Evolutionary conservation across 1,140 invertebrate genomes (phyloP).

Genomic region (Cecropterus lyciades): DNA sequence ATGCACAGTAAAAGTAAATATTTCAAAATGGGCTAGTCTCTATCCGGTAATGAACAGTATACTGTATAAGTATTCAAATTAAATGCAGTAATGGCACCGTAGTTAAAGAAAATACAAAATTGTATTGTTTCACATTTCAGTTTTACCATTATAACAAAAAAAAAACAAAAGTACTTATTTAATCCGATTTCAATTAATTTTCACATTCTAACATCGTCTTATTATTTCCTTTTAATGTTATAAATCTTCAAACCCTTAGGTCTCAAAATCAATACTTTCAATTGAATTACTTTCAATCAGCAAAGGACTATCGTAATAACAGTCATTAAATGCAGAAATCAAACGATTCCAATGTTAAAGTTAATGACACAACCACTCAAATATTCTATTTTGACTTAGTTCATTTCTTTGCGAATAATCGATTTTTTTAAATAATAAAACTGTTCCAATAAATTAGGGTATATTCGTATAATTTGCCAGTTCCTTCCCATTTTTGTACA

Average conservation of each 20-base stretch:
- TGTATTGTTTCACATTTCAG: background rate
- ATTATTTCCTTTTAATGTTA: too few relatives aligned
- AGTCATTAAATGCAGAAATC: background rate
- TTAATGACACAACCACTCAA: constrained; percentile 9
- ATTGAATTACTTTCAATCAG: background rate
- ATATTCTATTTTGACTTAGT: background rate
- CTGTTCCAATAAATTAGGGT: constrained; percentile 53
- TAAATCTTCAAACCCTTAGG: too few relatives aligned
- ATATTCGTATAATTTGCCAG: constrained; percentile 67
- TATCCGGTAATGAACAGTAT: constrained; percentile 16
- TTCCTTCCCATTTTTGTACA: constrained; percentile 72
- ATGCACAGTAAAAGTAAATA: constrained; percentile 43
- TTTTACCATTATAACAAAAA: background rate
- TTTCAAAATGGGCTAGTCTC: constrained; percentile 20
- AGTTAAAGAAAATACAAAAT: background rate
- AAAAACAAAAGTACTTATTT: too few relatives aligned
- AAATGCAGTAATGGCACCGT: background rate
- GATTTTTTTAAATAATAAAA: background rate
- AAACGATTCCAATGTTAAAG: background rate
- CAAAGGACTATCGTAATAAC: background rate
- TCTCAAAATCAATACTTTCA: too few relatives aligned
- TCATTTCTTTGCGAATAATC: background rate
- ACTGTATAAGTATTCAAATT: background rate
- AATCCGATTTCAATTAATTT: too few relatives aligned
- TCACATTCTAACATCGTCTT: too few relatives aligned